A percentile compares a stretch with the other conserved stretches of the same genome.
Evolutionary conservation across 2,888 invertebrate genomes (phyloP).

Genomic region (Tenthredo scrophulariae): DNA sequence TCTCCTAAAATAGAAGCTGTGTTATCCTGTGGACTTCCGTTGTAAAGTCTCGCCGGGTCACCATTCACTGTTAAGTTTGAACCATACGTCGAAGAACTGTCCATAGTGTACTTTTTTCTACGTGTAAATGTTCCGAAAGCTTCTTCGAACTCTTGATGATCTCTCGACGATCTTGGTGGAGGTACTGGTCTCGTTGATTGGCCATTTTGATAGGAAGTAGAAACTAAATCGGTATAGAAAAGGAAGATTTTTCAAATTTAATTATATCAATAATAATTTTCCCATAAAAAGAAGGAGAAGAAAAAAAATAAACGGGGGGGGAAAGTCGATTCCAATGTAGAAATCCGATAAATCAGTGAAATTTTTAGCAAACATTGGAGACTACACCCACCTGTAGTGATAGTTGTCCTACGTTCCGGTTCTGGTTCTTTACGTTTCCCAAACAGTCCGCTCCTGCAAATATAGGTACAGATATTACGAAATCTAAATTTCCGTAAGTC

Average conservation of each 20-base stretch:
- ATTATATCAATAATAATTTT: not conserved
- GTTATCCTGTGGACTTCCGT: slow-evolving; percentile 70
- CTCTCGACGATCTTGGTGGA: slow-evolving; percentile 63
- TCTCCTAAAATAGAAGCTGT: slow-evolving; percentile 70
- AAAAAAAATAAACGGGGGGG: not conserved
- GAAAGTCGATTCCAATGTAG: not conserved
- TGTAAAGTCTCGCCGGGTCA: slow-evolving; percentile 69
- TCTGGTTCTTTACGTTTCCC: slow-evolving; percentile 70
- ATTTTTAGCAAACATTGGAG: slow-evolving; percentile 5
- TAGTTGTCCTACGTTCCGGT: slow-evolving; percentile 67
- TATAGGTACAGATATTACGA: not conserved
- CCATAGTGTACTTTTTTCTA: slow-evolving; percentile 72
- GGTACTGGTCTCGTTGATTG: slow-evolving; percentile 64
- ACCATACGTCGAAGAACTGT: slow-evolving; percentile 67
- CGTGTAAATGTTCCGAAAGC: slow-evolving; percentile 72
- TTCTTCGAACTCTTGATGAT: slow-evolving; percentile 74
- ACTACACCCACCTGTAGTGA: slow-evolving; percentile 67
- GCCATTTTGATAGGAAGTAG: slow-evolving; percentile 70
- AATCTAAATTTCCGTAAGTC: not conserved
- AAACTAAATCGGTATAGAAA: slow-evolving; percentile 61
- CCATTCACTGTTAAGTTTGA: slow-evolving; percentile 71
- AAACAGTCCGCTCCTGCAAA: slow-evolving; percentile 72
- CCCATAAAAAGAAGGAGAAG: not conserved
- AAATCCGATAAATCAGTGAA: slow-evolving; percentile 16
- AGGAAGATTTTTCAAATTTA: not conserved